Conservation (phyloP, 2,888 invertebrate species). For the Icerya purchasi region DNA sequence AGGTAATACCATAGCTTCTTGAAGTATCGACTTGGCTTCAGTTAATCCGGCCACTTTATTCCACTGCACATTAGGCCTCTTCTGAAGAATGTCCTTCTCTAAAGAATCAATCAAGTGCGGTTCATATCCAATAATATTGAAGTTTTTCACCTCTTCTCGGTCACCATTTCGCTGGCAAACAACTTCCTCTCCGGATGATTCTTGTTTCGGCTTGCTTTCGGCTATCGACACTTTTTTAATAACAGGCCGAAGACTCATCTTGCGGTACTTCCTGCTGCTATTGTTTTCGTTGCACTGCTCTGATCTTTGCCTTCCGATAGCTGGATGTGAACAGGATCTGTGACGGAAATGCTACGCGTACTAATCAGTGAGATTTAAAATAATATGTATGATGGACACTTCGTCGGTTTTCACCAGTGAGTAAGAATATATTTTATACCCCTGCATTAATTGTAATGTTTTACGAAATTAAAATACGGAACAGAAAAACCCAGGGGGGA, state of each 20-base stretch:
- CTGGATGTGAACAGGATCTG: conserved; percentile 16
- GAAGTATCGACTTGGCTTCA: conserved; percentile 51
- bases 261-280: conserved; percentile 5
- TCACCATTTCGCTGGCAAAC: conserved; percentile 4
- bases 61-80: conserved; percentile 65
- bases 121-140: conserved; percentile 26
- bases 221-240: conserved; percentile 11
- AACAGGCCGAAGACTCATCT: conserved; percentile 8
- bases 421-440: too few relatives aligned
- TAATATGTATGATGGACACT: too few relatives aligned
- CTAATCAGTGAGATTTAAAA: too few relatives aligned
- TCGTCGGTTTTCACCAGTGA: too few relatives aligned
- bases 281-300: not conserved
- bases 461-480: too few relatives aligned
- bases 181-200: conserved; percentile 1
- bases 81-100: conserved; percentile 64
- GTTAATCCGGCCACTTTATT: conserved; percentile 48
- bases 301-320: conserved; percentile 11
- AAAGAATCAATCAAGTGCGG: conserved; percentile 55
- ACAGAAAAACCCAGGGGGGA: too few relatives aligned
- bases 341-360: too few relatives aligned
- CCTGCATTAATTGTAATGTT: too few relatives aligned
- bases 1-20: conserved; percentile 72
- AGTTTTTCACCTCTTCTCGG: conserved; percentile 9
- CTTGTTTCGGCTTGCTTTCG: conserved; percentile 1